Evolutionary conservation across 2,888 invertebrate genomes (phyloP).

Genomic region (Melanotus villosus): DNA sequence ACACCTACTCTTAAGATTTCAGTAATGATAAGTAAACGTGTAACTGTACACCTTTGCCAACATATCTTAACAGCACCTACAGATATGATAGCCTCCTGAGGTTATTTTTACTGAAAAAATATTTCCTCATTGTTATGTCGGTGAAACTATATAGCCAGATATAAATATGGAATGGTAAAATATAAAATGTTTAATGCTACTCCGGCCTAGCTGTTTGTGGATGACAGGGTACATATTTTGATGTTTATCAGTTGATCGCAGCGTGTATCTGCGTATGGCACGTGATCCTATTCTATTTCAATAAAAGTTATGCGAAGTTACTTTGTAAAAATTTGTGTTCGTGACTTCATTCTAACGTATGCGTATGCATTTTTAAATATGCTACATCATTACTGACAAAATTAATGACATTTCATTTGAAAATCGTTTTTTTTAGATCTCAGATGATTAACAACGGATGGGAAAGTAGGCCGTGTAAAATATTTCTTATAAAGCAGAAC

Average conservation of each 20-base stretch:
- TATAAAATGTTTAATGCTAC: constrained; percentile 29
- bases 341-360: not conserved
- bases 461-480: too few relatives aligned
- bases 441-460: too few relatives aligned
- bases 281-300: constrained; percentile 30
- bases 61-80: constrained; percentile 30
- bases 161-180: constrained; percentile 40
- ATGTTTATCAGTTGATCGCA: constrained; percentile 40
- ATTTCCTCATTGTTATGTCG: constrained; percentile 36
- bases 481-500: too few relatives aligned
- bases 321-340: not conserved
- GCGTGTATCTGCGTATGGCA: constrained; percentile 29
- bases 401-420: too few relatives aligned
- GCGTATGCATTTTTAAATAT: too few relatives aligned
- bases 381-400: too few relatives aligned
- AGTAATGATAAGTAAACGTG: constrained; percentile 36
- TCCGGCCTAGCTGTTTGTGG: constrained; percentile 31
- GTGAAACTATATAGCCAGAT: constrained; percentile 28
- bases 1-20: constrained; percentile 33
- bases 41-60: constrained; percentile 33
- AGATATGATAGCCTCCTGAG: constrained; percentile 37
- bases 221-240: constrained; percentile 41
- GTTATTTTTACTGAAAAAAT: constrained; percentile 29
- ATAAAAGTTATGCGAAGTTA: not conserved
- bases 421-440: too few relatives aligned